Evolutionary conservation across 1,140 invertebrate species (phyloP), one percentile per base, ranked within the genome.

Genomic region (Manduca sexta): DNA sequence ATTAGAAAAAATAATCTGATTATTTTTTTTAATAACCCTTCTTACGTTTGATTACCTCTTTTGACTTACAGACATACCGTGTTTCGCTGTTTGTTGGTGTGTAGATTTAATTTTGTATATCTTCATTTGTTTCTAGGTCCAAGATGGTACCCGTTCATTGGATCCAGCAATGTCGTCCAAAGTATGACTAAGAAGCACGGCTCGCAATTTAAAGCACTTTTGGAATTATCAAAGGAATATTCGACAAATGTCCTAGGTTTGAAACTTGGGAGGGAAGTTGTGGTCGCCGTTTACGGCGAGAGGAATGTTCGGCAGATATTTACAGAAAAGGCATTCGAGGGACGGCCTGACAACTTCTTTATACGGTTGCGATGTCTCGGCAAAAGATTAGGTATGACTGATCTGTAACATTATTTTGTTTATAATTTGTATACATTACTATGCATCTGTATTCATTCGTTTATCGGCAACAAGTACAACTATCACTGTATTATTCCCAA

Each of bases 311-410:
- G 88, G 6, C 82, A 91, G 54, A 87, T 93, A 4, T 87, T 94
- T 26, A 79, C 77, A 0, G 79, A 87, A 11, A 90, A 92, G 31
- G 91, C 91, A 3, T 95, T 90, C 59, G 90, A 92, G 54, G 92
- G 90, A 0, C 77, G 94, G 46, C 94, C 93, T 0, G 88, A 93
- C 71, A 91, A 88, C 47, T 93, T 92, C 61, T 94, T 94, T 56
- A 83, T 91, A 29, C 84, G 89, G 30, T 70, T 94, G 6, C 77
- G 93, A 35, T 92, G 91, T 31, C 88, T 94, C 73, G 93, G 93
- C 15, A 88, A 89, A 31, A 82, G 84, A 59, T 16, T 44, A 12
- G 52, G 52, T 54, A 40, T 44, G 50, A 6, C 38, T 26, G n/a
- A n/a, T n/a, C n/a, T n/a, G n/a, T 26, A 26, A 26, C 21, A 8